These are phyloP conservation scores for Sebastes itinus DNA, from an alignment of 2,797 vertebrate species.

Conservation along the genomic window DNA sequence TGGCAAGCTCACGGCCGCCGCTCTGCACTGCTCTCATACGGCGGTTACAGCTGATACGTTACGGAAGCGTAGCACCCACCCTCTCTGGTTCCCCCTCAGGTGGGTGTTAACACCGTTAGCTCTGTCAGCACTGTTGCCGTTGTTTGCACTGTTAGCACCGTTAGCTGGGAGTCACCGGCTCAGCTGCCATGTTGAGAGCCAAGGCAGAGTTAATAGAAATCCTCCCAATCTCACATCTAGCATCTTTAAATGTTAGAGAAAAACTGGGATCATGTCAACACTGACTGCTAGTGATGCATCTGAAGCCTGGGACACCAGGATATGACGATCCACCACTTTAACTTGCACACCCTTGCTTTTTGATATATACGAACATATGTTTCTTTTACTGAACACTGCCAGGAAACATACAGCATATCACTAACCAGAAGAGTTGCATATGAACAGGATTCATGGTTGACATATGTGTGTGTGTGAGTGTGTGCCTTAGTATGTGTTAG, in stretches of 20 bases:
- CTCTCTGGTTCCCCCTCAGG: too few species aligned
- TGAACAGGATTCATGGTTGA: background rate
- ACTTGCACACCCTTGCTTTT: background rate
- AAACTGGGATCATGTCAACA: background rate
- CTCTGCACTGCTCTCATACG: too few species aligned
- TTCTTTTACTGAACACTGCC: background rate
- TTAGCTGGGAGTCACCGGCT: too few species aligned
- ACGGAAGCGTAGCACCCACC: too few species aligned
- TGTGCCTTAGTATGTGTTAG: background rate
- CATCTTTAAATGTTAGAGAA: background rate
- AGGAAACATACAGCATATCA: background rate
- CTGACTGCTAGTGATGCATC: background rate
- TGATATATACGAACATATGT: background rate
- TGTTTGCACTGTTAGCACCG: too few species aligned
- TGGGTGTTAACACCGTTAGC: too few species aligned
- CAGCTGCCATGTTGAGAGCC: too few species aligned
- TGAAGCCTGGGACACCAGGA: background rate
- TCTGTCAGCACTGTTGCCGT: too few species aligned
- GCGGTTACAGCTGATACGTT: too few species aligned
- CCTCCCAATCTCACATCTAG: too few species aligned
- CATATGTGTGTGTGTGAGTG: conserved; percentile 1
- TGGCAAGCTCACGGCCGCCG: too few species aligned
- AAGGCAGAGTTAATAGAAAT: too few species aligned
- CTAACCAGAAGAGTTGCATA: background rate
- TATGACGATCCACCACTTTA: background rate